Evolutionary conservation across 2,888 invertebrate genomes (phyloP).

Genomic region (Chloroclystis v-ata): DNA sequence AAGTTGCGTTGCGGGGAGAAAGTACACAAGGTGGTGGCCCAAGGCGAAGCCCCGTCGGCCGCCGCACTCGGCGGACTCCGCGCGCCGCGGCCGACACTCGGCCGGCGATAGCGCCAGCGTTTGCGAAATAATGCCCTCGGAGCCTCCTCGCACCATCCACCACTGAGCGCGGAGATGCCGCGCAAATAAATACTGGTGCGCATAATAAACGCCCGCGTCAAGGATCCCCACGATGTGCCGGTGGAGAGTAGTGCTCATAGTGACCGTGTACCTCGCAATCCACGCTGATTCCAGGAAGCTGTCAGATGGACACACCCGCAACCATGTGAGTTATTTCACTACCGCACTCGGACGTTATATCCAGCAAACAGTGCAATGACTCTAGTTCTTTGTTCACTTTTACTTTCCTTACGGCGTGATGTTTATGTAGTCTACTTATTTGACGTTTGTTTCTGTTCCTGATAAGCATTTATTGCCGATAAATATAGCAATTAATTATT

Average conservation of each 20-base stretch:
- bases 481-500: no score
- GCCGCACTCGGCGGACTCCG: slow-evolving; percentile 59
- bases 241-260: slow-evolving; percentile 67
- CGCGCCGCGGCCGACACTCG: slow-evolving; percentile 72
- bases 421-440: slow-evolving; percentile 16
- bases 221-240: slow-evolving; percentile 66
- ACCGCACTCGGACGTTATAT: slow-evolving; percentile 14
- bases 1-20: slow-evolving; percentile 65
- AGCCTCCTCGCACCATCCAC: slow-evolving; percentile 56
- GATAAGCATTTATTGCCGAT: slow-evolving; percentile 10
- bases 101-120: slow-evolving; percentile 54
- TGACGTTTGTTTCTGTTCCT: not conserved
- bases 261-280: slow-evolving; percentile 58
- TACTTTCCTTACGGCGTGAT: slow-evolving; percentile 54
- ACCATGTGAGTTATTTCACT: slow-evolving; percentile 56
- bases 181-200: slow-evolving; percentile 64
- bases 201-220: slow-evolving; percentile 42
- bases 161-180: slow-evolving; percentile 68
- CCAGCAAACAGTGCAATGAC: slow-evolving; percentile 25
- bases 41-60: slow-evolving; percentile 45
- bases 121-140: slow-evolving; percentile 72
- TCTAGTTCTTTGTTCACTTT: slow-evolving; percentile 47
- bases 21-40: slow-evolving; percentile 68
- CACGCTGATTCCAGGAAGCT: slow-evolving; percentile 51
- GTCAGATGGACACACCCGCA: slow-evolving; percentile 44